Base-by-base conservation (phyloP, 1,140 invertebrate species). In the Lepidurus couesii region DNA sequence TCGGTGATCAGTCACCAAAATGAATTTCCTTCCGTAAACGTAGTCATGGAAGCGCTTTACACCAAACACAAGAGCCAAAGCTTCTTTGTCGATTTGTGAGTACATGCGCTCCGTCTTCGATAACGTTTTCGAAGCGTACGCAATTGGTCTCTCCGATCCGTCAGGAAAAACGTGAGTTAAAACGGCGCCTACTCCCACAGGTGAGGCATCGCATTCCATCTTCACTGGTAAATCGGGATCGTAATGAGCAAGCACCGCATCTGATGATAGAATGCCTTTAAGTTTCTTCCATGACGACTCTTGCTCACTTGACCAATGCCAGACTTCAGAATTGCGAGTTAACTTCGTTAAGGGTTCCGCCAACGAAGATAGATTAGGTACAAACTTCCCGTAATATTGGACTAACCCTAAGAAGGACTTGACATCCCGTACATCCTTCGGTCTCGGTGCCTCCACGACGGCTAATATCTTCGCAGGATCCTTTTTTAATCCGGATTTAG, bases 11-110 rank as follows among this genome's bases (percentile, higher is more conserved):
- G 86, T 88, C 26, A 83, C 65, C 21, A 88, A 81, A 5, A 80
- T 81, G 76, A 88, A 86, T 42, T 82, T 79, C 7, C 83, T 79
- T 9, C 85, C 86, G 80, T 83, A 87, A 9, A 88, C 75, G 80
- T 87, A 89, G 75, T 88, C 81, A 78, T 88, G 85, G 81, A 89
- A 85, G 78, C 83, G 84, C 73, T 83, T 79, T 0, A 85, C 47
- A 81, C 74, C 34, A 11, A 76, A 78, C 8, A 78, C 76, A 6
- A 78, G 75, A 16, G 78, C 44, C 73, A 78, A 74, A 9, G 78
- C 78, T 79, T 79, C 75, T 45, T 76, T 44, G 44, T 79, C 78
- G 16, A 79, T n/a, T 44, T 79, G 78, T 24, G 73, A 75, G 42
- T 78, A 79, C 44, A 44, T 44, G 42, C 42, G 34, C 44, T 79